Conservation (phyloP, 2,113 vertebrate genomes). For the Columba janthina region DNA sequence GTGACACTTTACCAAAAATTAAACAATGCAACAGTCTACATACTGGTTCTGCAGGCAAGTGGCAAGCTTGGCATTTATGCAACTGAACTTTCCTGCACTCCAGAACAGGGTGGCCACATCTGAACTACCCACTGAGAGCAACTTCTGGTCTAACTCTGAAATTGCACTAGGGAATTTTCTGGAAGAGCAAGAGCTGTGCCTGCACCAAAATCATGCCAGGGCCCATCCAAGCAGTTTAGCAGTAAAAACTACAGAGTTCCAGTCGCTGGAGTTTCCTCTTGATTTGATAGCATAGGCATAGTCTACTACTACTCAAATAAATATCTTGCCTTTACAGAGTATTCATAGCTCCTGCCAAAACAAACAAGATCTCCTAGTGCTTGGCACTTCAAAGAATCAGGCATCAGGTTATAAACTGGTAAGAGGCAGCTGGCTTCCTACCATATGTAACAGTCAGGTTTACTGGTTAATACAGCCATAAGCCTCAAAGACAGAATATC, state of each 20-base stretch:
- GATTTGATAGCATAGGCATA: neutral
- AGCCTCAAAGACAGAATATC: neutral
- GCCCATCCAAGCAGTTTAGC: neutral
- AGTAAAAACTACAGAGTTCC: neutral
- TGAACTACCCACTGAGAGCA: neutral
- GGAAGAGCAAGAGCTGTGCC: neutral
- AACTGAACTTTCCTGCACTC: neutral
- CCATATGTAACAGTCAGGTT: neutral
- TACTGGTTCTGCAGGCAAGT: neutral
- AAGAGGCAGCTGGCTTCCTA: neutral
- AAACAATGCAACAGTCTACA: neutral
- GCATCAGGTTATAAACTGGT: neutral
- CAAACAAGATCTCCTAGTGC: neutral
- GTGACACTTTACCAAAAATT: neutral
- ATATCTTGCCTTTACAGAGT: neutral
- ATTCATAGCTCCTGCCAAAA: neutral
- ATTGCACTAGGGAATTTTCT: neutral
- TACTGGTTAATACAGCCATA: neutral
- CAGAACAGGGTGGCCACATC: neutral
- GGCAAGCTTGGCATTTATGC: neutral
- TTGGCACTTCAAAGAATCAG: neutral
- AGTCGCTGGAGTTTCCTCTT: neutral
- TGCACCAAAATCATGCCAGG: neutral
- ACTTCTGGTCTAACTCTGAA: neutral
- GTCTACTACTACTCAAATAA: neutral